Conservation (phyloP, 2,888 invertebrate species). For the Molorchus minor region DNA sequence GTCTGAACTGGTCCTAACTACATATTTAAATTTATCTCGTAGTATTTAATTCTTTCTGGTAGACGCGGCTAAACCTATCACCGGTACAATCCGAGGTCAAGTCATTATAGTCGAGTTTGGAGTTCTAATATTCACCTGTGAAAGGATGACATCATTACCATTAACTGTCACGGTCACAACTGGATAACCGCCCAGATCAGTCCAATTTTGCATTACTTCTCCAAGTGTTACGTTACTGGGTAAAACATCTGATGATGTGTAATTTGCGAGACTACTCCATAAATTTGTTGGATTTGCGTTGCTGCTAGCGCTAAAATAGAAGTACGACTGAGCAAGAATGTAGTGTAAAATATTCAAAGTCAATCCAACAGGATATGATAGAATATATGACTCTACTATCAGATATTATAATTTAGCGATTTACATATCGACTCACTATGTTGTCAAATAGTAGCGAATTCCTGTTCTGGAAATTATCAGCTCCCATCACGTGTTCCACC, state of each 20-base stretch:
- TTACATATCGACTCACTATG: conserved; percentile 64
- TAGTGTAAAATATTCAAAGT: too few relatives aligned
- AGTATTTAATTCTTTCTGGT: too few relatives aligned
- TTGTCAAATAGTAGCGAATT: conserved; percentile 66
- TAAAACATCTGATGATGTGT: conserved; percentile 11
- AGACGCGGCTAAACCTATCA: too few relatives aligned
- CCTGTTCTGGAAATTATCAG: conserved; percentile 65
- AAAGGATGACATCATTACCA: conserved; percentile 36
- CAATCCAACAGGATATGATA: too few relatives aligned
- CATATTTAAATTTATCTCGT: too few relatives aligned
- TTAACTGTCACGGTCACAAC: conserved; percentile 62
- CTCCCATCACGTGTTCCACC: conserved; percentile 71
- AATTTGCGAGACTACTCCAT: conserved; percentile 58
- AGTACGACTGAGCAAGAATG: too few relatives aligned
- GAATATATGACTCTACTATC: too few relatives aligned
- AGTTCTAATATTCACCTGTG: too few relatives aligned
- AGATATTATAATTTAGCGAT: too few relatives aligned
- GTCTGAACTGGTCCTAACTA: too few relatives aligned
- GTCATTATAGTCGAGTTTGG: too few relatives aligned
- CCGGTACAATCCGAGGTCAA: too few relatives aligned
- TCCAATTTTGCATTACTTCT: conserved; percentile 69
- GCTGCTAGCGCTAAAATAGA: conserved; percentile 36
- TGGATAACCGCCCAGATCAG: conserved; percentile 69
- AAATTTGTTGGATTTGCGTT: conserved; percentile 64
- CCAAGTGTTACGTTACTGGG: conserved; percentile 27